Base-by-base conservation (phyloP, 2,113 vertebrate species). In the Podiceps cristatus region DNA sequence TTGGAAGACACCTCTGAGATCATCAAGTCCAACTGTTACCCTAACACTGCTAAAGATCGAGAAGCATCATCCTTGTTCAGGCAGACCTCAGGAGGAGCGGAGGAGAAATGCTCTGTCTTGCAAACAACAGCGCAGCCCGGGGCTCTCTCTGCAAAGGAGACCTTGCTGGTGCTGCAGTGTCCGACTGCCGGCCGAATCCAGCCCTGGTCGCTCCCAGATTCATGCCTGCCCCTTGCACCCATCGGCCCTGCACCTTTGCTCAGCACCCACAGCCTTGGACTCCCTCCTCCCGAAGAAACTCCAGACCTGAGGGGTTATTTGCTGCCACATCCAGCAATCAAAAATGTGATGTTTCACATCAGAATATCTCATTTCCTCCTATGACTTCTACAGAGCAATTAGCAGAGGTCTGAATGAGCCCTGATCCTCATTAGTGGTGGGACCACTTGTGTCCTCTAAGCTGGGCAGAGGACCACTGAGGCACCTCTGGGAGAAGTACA, bases 351-450 rank as follows among this genome's bases (percentile, higher is more conserved):
- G 28, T 10, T 71, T 52, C 14, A 16, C 18, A 47, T 6, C 11
- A 75, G 50, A 52, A 56, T 17, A 7, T 13, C 33, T 45, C 15
- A 2, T 66, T 69, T 75, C 11, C 47, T 50, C 52, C 17, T 7
- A 27, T 27, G 29, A 52, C 33, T 58, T 58, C 58, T 83, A 25
- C n/a, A 53, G 67, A 53, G 33, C 33, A 10, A 3, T 18, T n/a
- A 58, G 33, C 67, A 84, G 47, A 44, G 31, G 18, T 59, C 31
- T 8, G 15, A 42, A 49, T 28, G 8, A 67, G 33, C 15, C 31
- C 27, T 16, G n/a, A 19, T 84, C 22, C 49, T 11, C 0, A 0
- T 22, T 40, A 37, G 3, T 2, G 0, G 22, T 40, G 71, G n/a
- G 42, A 58, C 1, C 12, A 49, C 16, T 18, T 44, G 4, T 1